Percentiles rank a stretch among this genome's conserved stretches.
phyloP scores from a whole-genome alignment of 2,888 invertebrate species.

The Ernsta delagoae region DNA sequence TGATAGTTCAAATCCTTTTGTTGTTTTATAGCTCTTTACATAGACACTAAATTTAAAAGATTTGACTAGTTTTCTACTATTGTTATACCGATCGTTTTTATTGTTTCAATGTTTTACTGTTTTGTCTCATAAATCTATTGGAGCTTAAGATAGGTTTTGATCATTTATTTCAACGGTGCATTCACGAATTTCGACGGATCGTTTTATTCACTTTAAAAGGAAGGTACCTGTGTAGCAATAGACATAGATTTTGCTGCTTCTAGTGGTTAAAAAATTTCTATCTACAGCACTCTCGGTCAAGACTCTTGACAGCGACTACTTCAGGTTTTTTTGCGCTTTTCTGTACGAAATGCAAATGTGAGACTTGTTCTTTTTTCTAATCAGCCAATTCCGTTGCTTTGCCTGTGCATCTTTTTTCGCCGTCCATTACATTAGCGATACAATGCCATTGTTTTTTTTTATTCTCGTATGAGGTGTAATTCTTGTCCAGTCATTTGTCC shows the following conservation, averaged over 20 bases:
- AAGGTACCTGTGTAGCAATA: neutral
- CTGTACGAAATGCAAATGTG: conserved; percentile 53
- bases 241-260: no score
- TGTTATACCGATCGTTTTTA: neutral
- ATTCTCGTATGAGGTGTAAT: conserved; percentile 50
- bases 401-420: conserved; percentile 58
- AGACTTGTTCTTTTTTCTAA: conserved; percentile 43
- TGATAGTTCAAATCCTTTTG: no score
- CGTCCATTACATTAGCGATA: conserved; percentile 59
- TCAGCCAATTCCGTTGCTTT: conserved; percentile 56
- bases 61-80: neutral
- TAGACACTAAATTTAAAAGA: no score
- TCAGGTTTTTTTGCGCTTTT: conserved; percentile 51
- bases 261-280: neutral
- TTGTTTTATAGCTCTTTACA: no score
- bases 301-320: conserved; percentile 8
- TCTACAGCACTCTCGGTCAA: conserved; percentile 4
- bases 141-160: neutral
- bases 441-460: conserved; percentile 68
- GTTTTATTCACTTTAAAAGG: neutral
- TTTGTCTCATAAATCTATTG: neutral
- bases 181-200: neutral
- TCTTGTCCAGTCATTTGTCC: conserved; percentile 65
- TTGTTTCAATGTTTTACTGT: neutral
- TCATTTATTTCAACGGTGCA: neutral